Conservation (phyloP, 2,888 invertebrate species). For the Caenorhabditis zanzibari region DNA sequence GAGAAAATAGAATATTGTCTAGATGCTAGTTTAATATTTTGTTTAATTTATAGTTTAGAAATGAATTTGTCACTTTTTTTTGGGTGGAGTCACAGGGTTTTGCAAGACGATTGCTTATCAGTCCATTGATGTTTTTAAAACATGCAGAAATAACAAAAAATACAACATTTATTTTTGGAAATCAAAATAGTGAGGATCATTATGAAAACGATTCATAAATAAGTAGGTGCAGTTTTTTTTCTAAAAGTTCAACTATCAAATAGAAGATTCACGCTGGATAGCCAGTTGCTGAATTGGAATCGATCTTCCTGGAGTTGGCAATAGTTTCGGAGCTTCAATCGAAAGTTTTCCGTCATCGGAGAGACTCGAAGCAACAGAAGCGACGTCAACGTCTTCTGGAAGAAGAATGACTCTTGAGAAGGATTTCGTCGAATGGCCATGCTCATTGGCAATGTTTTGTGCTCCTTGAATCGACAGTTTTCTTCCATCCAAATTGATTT, state of each 20-base stretch:
- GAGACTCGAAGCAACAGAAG: constrained; percentile 33
- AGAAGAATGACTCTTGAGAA: constrained; percentile 33
- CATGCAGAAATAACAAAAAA: too few species aligned
- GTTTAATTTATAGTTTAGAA: constrained; percentile 4
- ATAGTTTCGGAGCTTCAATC: constrained; percentile 25
- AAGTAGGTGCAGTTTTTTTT: too few species aligned
- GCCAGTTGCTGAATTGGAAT: constrained; percentile 3
- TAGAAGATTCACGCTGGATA: background rate
- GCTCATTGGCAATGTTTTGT: constrained; percentile 5
- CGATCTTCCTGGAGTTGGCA: constrained; percentile 4
- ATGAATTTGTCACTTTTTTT: background rate
- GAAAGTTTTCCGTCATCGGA: constrained; percentile 16
- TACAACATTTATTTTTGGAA: too few species aligned
- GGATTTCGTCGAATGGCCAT: constrained; percentile 14
- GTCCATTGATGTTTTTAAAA: too few species aligned
- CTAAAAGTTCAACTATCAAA: too few species aligned
- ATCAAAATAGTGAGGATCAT: background rate
- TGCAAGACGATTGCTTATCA: too few species aligned
- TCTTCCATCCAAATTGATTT: constrained; percentile 45
- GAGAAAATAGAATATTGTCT: constrained; percentile 14
- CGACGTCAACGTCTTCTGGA: constrained; percentile 37
- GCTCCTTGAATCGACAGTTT: constrained; percentile 22
- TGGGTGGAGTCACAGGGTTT: too few species aligned
- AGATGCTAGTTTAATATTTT: background rate
- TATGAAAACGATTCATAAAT: background rate